phyloP scores from a whole-genome alignment of 2,888 invertebrate species.

The Sinohyriopsis cumingii region DNA sequence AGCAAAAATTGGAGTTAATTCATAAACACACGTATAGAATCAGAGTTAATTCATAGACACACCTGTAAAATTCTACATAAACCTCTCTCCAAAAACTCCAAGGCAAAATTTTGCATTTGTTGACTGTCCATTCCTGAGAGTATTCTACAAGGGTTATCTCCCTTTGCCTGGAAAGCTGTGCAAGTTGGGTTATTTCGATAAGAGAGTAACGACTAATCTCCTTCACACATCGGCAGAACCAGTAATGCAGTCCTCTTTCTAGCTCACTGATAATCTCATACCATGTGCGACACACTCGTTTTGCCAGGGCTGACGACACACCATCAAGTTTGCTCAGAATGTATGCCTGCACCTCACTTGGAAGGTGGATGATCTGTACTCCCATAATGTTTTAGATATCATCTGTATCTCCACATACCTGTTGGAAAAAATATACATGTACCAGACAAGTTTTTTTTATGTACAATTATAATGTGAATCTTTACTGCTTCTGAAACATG shows the following conservation, averaged over 20 bases:
- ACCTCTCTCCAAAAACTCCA: slow-evolving; percentile 45
- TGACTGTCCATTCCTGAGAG: slow-evolving; percentile 19
- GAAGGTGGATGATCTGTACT: slow-evolving; percentile 17
- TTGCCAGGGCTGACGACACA: slow-evolving; percentile 24
- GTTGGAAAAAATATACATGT: no score
- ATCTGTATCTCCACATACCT: no score
- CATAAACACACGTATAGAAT: slow-evolving; percentile 21
- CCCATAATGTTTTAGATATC: no score
- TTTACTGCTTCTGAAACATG: no score
- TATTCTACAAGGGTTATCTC: slow-evolving; percentile 16
- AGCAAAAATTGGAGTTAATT: no score
- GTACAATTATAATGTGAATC: no score
- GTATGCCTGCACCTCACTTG: slow-evolving; percentile 36
- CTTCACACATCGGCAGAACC: slow-evolving; percentile 32
- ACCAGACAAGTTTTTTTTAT: no score
- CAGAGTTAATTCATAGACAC: neutral
- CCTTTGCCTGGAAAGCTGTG: slow-evolving; percentile 21
- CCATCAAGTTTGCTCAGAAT: slow-evolving; percentile 38
- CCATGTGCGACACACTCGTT: slow-evolving; percentile 36
- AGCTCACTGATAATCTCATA: slow-evolving; percentile 26
- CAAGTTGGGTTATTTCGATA: slow-evolving; percentile 28
- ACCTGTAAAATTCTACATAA: slow-evolving; percentile 40
- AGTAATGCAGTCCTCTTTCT: slow-evolving; percentile 29
- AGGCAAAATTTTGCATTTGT: slow-evolving; percentile 22
- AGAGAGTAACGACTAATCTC: slow-evolving; percentile 31